A percentile compares a stretch with the other conserved stretches of the same genome.
These are phyloP conservation scores for Drosophila saltans DNA, from an alignment of 1,140 invertebrate species.

Conservation along the genomic window DNA sequence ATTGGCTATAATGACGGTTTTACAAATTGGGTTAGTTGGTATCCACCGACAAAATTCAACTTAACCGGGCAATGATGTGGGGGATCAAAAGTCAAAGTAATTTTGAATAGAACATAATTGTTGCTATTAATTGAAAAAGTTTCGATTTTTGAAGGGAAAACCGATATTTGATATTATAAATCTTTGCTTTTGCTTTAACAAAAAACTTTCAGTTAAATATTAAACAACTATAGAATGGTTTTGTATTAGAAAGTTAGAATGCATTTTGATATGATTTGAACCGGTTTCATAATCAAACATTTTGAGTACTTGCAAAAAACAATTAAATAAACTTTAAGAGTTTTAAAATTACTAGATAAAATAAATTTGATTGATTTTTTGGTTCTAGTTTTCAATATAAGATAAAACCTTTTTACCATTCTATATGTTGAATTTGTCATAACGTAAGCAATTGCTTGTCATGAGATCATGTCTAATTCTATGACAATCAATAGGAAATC, in stretches of 20 bases:
- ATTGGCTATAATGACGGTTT: slow-evolving; percentile 56
- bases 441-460: not conserved
- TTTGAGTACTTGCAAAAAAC: too few relatives aligned
- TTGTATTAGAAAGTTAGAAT: too few relatives aligned
- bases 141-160: too few relatives aligned
- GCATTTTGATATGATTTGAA: too few relatives aligned
- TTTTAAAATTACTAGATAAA: not conserved
- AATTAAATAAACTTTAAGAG: too few relatives aligned
- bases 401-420: not conserved
- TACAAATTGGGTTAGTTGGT: slow-evolving; percentile 58
- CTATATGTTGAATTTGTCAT: not conserved
- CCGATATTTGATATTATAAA: too few relatives aligned
- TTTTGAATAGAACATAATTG: slow-evolving; percentile 14
- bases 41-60: slow-evolving; percentile 17
- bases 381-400: not conserved
- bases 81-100: slow-evolving; percentile 3
- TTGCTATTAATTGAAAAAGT: not conserved
- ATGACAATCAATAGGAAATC: not conserved
- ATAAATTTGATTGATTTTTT: not conserved
- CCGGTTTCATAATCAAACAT: too few relatives aligned
- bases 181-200: too few relatives aligned
- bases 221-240: too few relatives aligned
- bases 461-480: not conserved
- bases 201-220: too few relatives aligned
- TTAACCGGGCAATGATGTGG: not conserved